Percentiles rank a stretch among this genome's conserved stretches.
Evolutionary conservation across 2,888 invertebrate species (phyloP).

Genomic region (Hydrotaea diabolus): DNA sequence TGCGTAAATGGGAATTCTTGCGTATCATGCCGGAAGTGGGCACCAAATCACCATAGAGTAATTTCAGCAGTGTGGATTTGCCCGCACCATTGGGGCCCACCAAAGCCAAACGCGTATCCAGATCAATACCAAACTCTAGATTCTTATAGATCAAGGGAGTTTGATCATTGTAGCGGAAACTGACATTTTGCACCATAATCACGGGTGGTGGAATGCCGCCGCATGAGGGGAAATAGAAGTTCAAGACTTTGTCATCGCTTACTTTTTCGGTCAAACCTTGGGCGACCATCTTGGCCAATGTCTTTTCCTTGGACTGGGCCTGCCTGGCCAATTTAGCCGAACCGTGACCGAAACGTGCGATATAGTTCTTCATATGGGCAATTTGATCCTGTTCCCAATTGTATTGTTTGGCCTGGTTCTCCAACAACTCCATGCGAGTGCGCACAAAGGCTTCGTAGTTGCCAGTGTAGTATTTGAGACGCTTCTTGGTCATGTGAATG

Average conservation of each 20-base stretch:
- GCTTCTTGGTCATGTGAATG: constrained; percentile 95
- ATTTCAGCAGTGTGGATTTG: constrained; percentile 97
- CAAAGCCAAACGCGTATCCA: constrained; percentile 96
- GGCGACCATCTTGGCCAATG: constrained; percentile 99
- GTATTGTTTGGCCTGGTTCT: constrained; percentile 99
- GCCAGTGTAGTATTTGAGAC: constrained; percentile 96
- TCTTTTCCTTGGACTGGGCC: constrained; percentile 99
- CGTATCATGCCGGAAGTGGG: constrained; percentile 98
- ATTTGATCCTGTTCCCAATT: constrained; percentile 99
- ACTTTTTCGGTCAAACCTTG: constrained; percentile 98
- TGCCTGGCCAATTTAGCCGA: constrained; percentile 99
- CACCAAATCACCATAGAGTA: constrained; percentile 96
- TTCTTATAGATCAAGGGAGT: constrained; percentile 97
- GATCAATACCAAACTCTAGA: constrained; percentile 98
- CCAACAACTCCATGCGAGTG: constrained; percentile 95
- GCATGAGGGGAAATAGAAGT: constrained; percentile 97
- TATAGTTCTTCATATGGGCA: constrained; percentile 99
- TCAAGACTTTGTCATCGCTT: constrained; percentile 92
- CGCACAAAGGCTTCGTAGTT: constrained; percentile 98
- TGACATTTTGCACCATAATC: constrained; percentile 99
- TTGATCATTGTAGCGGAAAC: constrained; percentile 94
- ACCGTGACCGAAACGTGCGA: constrained; percentile 99
- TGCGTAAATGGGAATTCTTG: constrained; percentile 97
- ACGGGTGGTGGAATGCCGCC: constrained; percentile 99
- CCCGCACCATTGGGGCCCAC: constrained; percentile 98